Base-by-base conservation (phyloP, 2,113 vertebrate genomes). In the Sceloporus undulatus region DNA sequence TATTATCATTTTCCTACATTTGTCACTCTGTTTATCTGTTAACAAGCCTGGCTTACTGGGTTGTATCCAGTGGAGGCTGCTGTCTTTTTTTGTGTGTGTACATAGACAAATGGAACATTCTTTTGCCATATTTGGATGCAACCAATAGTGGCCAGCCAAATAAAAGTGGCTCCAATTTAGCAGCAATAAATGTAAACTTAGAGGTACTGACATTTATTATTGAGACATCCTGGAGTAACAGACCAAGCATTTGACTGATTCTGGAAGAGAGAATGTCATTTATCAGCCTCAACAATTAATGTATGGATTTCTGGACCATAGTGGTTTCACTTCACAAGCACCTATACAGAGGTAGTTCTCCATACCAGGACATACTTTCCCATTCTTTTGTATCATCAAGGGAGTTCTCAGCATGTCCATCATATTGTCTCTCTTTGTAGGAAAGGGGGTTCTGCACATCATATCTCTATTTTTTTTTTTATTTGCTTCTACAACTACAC, bases 31-130 rank as follows among this genome's bases (percentile, higher is more conserved):
- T 68, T 76, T 88, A 76, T 66, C 21, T 81, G 23, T 62, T 25
- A 75, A 75, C 25, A 62, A 66, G 38, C n/a, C 70, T 82, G 27
- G 8, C 56, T 88, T 66, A 25, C 56, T 76, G 79, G 29, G 21
- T 82, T 82, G 65, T 54, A 11, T 88, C 40, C 29, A 38, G 27
- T 38, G 21, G 66, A 74, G 71, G 19, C 21, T 83, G 29, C 11
- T 54, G 4, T 75, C 18, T 3, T 62, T 62, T 62, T 19, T 74
- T 82, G 34, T 34, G 34, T 38, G 27, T 65, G 73, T 52, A 23
- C 48, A 16, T 52, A 77, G 59, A 66, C 19, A 68, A 65, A 82
- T 82, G 80, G 79, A 87, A 87, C 82, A 87, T 66, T 88, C 56
- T 87, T 82, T 66, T 75, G 38, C 80, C 65, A 14, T 54, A 68